These are phyloP conservation scores for Megatriorchis doriae DNA, from an alignment of 2,113 vertebrate species.

Conservation along the genomic window DNA sequence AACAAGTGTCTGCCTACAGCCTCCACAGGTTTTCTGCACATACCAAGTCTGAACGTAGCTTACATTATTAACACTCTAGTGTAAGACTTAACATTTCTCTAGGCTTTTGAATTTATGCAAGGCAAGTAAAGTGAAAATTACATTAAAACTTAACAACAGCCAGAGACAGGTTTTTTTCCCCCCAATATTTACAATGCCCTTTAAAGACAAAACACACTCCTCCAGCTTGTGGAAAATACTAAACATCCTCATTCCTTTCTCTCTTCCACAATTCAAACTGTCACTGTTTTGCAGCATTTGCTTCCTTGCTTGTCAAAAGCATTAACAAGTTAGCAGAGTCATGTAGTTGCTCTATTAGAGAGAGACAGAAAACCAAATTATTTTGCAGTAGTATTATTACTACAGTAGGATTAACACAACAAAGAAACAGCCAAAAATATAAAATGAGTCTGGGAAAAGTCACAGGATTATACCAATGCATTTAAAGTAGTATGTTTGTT, in stretches of 20 bases:
- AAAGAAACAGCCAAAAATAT: neutral
- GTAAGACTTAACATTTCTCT: neutral
- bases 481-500: neutral
- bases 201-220: neutral
- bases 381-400: conserved; percentile 40
- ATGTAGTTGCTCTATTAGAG: neutral
- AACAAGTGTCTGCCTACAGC: neutral
- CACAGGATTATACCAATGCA: neutral
- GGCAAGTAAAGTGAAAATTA: neutral
- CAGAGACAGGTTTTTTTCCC: neutral
- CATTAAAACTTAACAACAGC: neutral
- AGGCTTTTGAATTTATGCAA: neutral
- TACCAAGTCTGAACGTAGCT: neutral
- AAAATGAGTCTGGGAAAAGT: neutral
- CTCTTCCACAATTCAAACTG: neutral
- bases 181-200: neutral
- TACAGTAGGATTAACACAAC: conserved; percentile 26
- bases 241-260: conserved; percentile 1
- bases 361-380: neutral
- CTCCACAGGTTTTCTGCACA: neutral
- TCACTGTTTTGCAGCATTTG: neutral
- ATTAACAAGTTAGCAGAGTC: neutral
- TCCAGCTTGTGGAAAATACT: neutral
- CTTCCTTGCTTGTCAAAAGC: conserved; percentile 11
- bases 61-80: neutral